Base-by-base conservation (phyloP, 2,888 invertebrate species). In the Sinotaia quadrata region DNA sequence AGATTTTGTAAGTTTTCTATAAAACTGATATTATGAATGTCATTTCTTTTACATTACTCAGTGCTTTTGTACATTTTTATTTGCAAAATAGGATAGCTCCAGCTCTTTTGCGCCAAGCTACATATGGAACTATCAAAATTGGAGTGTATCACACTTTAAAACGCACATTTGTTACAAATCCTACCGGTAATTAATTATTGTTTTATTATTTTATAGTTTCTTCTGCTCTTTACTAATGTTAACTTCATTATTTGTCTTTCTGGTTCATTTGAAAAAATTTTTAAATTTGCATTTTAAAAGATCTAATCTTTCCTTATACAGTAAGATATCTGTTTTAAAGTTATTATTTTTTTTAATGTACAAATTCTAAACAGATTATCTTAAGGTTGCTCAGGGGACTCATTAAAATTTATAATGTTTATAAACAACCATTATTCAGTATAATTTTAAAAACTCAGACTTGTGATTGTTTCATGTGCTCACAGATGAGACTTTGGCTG, bases 41-140 rank as follows among this genome's bases (percentile, higher is more conserved):
- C 41, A 41, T 47, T 47, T 47, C 18, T 15, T 47, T 47, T 47
- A 21, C 18, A 47, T 21, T 21, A 15, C 7, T 12, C 3, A 18
- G 24, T 47, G 47, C n/a, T n/a, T n/a, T n/a, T n/a, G n/a, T 59
- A 4, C 37, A 59, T 36, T 12, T 49, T 18, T 60, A n/a, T 52
- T 1, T 34, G 24, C n/a, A 24, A 34, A 87, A 18, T 89, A 96
- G 97, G 63, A 95, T 97, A 85, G 93, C 94, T 91, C 96, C 97
- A 61, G 97, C 97, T 52, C 93, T 97, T 63, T 90, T 97, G 68
- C 91, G 97, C 2, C 97, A 97, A 89, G 94, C 96, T 36, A 96
- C 95, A 47, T 97, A 97, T 90, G 97, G 97, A 79, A 97, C 97
- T 41, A 95, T 97, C 74, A 97, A 97, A 89, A 97, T 97, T 87